Percentiles rank a stretch among this genome's conserved stretches.
These are phyloP conservation scores for Pyrrhosoma nymphula DNA, from an alignment of 2,888 invertebrate genomes.

Conservation along the genomic window DNA sequence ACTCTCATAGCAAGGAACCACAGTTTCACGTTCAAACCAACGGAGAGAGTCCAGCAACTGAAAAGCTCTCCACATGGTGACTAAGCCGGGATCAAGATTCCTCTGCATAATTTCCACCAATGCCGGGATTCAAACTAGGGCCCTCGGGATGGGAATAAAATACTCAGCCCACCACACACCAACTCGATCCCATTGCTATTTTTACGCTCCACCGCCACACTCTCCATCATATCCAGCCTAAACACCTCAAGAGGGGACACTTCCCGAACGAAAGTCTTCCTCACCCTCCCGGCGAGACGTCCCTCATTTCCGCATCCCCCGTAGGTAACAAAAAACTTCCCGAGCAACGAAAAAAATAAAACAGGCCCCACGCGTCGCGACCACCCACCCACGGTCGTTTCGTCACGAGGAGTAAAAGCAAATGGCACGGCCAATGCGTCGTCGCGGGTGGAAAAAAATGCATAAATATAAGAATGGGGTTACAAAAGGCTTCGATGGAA, in stretches of 20 bases:
- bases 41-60: no score
- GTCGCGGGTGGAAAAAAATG: not conserved
- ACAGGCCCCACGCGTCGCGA: not conserved
- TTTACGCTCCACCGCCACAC: not conserved
- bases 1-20: no score
- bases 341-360: not conserved
- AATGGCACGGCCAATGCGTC: slow-evolving; percentile 23
- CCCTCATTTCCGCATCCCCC: not conserved
- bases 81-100: no score
- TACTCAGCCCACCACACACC: no score
- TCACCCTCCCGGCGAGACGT: not conserved
- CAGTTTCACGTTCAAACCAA: no score
- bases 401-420: not conserved
- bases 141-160: no score
- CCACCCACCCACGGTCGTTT: not conserved
- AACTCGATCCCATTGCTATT: not conserved
- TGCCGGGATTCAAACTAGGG: no score
- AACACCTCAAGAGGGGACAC: not conserved
- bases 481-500: not conserved
- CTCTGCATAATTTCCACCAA: no score
- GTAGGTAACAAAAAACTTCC: not conserved
- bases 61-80: no score
- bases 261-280: not conserved
- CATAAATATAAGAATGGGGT: not conserved
- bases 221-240: not conserved